Evolutionary conservation across 2,888 invertebrate species (phyloP).

Genomic region (Priocnemis perturbator): DNA sequence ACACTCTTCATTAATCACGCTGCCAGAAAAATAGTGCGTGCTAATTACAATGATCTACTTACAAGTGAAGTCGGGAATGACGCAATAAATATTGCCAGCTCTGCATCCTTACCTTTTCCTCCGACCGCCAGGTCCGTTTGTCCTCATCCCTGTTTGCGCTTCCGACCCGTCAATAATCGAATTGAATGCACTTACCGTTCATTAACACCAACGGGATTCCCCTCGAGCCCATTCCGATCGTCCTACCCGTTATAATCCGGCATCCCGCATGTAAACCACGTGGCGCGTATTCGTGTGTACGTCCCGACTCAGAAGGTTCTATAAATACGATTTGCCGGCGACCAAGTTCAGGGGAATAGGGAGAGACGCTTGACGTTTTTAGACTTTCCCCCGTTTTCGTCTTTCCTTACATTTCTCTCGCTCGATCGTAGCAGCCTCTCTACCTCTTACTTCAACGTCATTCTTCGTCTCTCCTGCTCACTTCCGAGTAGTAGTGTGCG

Average conservation of each 20-base stretch:
- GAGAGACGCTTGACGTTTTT: conserved; percentile 58
- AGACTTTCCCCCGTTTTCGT: conserved; percentile 60
- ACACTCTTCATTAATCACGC: no score
- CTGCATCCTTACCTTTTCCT: not conserved
- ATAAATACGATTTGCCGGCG: conserved; percentile 63
- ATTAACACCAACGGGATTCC: conserved; percentile 26
- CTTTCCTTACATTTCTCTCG: conserved; percentile 24
- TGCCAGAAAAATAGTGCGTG: no score
- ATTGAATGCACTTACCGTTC: conserved; percentile 1
- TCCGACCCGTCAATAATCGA: not conserved
- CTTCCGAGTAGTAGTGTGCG: no score
- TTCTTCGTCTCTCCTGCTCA: no score
- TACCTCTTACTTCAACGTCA: conserved; percentile 14
- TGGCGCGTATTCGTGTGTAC: conserved; percentile 34
- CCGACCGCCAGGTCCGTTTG: not conserved
- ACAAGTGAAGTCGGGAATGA: no score
- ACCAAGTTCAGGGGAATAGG: conserved; percentile 70
- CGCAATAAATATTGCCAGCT: no score
- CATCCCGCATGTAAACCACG: conserved; percentile 54
- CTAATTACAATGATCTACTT: no score
- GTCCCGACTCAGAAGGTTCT: conserved; percentile 46
- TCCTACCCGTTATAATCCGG: conserved; percentile 52
- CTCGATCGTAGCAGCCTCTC: conserved; percentile 7
- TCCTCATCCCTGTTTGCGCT: not conserved
- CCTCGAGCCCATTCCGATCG: conserved; percentile 12